Evolutionary conservation across 1,140 invertebrate genomes (phyloP).

Genomic region (Eubasilissa regina): DNA sequence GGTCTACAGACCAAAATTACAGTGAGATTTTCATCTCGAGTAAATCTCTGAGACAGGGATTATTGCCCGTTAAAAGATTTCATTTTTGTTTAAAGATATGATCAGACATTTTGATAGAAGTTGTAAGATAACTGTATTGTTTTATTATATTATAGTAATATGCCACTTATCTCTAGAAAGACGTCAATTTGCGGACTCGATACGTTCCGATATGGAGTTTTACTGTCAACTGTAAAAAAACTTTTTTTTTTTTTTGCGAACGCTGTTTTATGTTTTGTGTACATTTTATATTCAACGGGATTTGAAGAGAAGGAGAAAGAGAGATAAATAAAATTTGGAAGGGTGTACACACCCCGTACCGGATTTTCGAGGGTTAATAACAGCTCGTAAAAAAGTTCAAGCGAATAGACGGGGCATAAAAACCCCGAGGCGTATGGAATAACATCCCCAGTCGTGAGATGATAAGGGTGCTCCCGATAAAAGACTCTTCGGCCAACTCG

Average conservation of each 20-base stretch:
- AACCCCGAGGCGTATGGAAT: slow-evolving; percentile 53
- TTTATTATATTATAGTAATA: too few species aligned
- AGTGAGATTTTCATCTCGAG: too few species aligned
- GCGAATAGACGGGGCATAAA: slow-evolving; percentile 51
- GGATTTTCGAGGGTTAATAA: slow-evolving; percentile 50
- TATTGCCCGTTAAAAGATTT: too few species aligned
- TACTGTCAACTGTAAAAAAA: slow-evolving; percentile 7
- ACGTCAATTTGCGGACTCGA: slow-evolving; percentile 5
- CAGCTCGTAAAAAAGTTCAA: slow-evolving; percentile 44
- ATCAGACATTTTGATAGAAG: too few species aligned
- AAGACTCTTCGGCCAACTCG: slow-evolving; percentile 45
- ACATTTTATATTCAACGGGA: slow-evolving; percentile 41
- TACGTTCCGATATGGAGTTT: slow-evolving; percentile 11
- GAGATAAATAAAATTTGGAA: slow-evolving; percentile 44
- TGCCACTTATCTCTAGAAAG: neutral
- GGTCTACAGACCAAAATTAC: too few species aligned
- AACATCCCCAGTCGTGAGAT: slow-evolving; percentile 49
- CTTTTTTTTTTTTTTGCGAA: neutral
- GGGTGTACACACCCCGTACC: neutral
- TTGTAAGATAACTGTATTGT: too few species aligned
- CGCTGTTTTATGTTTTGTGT: slow-evolving; percentile 13
- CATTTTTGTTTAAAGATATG: too few species aligned
- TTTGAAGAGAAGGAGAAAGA: slow-evolving; percentile 3
- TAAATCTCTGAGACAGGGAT: too few species aligned
- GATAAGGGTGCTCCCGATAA: slow-evolving; percentile 57